Evolutionary conservation across 2,113 vertebrate species (phyloP).

Genomic region (Zosterops japonicus): DNA sequence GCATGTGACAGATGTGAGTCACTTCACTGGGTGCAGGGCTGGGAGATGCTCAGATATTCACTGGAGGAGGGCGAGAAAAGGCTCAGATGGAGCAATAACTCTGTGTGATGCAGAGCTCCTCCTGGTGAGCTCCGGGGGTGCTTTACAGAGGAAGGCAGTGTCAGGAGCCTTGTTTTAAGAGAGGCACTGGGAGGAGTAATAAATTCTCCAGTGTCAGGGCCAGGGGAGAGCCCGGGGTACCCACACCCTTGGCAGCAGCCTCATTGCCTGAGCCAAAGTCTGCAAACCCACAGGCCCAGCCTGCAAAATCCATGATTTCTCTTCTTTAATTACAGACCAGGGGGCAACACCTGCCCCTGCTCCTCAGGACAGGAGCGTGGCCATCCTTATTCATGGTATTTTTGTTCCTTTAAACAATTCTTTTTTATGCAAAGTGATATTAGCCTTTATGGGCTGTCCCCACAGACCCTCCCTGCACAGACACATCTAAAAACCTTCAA

Average conservation of each 20-base stretch:
- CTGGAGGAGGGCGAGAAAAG: neutral
- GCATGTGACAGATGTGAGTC: neutral
- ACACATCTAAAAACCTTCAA: slow-evolving; percentile 19
- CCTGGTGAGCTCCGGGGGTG: neutral
- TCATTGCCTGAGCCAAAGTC: neutral
- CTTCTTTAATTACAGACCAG: neutral
- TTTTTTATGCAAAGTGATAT: slow-evolving; percentile 36
- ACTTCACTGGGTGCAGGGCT: neutral
- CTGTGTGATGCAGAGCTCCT: neutral
- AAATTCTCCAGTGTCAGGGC: neutral
- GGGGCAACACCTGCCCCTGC: neutral
- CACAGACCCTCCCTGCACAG: neutral
- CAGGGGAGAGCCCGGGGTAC: neutral
- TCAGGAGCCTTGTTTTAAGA: neutral
- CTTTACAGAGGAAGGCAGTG: neutral
- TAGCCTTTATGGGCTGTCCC: neutral
- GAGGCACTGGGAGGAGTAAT: neutral
- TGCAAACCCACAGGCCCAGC: neutral
- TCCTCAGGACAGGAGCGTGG: neutral
- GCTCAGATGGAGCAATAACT: neutral
- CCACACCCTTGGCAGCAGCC: neutral
- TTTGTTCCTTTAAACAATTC: neutral
- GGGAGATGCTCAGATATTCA: neutral
- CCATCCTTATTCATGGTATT: neutral
- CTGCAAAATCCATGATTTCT: neutral